These are phyloP conservation scores for Gobius niger DNA, from an alignment of 2,113 vertebrate genomes.

Conservation along the genomic window DNA sequence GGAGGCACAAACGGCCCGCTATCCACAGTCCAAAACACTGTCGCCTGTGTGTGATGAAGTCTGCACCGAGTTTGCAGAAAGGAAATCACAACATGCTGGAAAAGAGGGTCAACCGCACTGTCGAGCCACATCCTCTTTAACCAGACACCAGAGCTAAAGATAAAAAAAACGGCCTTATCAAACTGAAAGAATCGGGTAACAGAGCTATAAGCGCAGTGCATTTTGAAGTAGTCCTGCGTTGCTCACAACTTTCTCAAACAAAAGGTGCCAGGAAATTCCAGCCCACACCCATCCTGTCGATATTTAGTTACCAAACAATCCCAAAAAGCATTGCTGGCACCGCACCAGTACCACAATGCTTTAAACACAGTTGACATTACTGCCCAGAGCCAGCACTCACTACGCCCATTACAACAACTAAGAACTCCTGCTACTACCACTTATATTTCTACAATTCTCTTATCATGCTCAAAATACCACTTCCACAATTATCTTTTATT, in stretches of 20 bases:
- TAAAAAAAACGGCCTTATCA: conserved; percentile 27
- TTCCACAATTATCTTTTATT: too few relatives aligned
- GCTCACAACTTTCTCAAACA: conserved; percentile 36
- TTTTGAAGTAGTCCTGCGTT: conserved; percentile 29
- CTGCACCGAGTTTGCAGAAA: conserved; percentile 21
- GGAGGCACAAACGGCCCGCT: conserved; percentile 21
- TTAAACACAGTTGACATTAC: neutral
- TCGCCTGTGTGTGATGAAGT: conserved; percentile 35
- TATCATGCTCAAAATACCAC: too few relatives aligned
- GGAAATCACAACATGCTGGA: conserved; percentile 57
- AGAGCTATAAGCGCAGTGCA: neutral
- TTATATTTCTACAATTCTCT: too few relatives aligned
- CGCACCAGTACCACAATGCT: conserved; percentile 9
- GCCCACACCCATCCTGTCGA: conserved; percentile 69
- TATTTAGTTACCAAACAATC: conserved; percentile 53
- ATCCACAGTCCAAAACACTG: conserved; percentile 27
- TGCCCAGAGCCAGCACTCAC: neutral
- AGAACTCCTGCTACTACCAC: neutral
- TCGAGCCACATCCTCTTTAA: conserved; percentile 63
- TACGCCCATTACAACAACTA: neutral
- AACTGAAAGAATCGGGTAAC: neutral
- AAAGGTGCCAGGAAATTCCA: conserved; percentile 76
- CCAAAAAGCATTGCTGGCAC: conserved; percentile 45
- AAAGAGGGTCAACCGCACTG: conserved; percentile 32
- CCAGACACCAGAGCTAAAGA: conserved; percentile 26